A percentile compares a stretch with the other conserved stretches of the same genome.
These are phyloP conservation scores for Herpetotheres cachinnans DNA, from an alignment of 2,113 vertebrate species.

Conservation along the genomic window DNA sequence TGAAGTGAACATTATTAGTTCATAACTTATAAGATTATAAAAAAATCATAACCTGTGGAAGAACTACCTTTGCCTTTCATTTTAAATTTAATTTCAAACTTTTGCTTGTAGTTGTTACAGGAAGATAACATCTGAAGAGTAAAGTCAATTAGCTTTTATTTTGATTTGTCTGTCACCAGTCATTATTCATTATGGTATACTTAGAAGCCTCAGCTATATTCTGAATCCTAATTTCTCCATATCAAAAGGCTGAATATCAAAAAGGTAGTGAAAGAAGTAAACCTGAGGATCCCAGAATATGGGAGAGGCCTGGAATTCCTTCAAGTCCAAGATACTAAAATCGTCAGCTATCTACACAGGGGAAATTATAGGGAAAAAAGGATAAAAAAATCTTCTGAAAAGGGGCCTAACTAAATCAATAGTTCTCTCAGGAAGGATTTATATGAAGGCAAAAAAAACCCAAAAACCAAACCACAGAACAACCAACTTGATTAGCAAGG, in stretches of 20 bases:
- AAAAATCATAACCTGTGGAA: neutral
- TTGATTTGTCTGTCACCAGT: constrained; percentile 7
- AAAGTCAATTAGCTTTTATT: constrained; percentile 44
- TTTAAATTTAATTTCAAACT: neutral
- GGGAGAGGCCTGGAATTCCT: neutral
- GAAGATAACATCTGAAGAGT: constrained; percentile 3
- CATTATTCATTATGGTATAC: constrained; percentile 31
- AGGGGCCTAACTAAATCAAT: neutral
- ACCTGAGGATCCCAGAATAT: neutral
- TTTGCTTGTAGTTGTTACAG: neutral
- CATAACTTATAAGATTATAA: neutral
- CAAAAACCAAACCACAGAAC: accelerated
- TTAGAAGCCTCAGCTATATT: constrained; percentile 18
- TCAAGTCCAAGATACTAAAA: neutral
- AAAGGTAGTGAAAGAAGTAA: neutral
- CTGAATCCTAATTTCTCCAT: constrained; percentile 13
- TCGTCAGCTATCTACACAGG: neutral
- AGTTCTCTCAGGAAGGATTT: neutral
- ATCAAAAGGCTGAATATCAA: constrained; percentile 3
- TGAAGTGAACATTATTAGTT: neutral
- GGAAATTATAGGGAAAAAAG: neutral
- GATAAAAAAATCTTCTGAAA: neutral
- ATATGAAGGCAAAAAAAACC: neutral
- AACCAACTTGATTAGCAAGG: neutral
- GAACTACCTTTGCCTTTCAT: neutral